Evolutionary conservation across 2,888 invertebrate species (phyloP), one percentile per base, ranked within the genome.

Genomic region (Enoplolaimus lenunculus): DNA sequence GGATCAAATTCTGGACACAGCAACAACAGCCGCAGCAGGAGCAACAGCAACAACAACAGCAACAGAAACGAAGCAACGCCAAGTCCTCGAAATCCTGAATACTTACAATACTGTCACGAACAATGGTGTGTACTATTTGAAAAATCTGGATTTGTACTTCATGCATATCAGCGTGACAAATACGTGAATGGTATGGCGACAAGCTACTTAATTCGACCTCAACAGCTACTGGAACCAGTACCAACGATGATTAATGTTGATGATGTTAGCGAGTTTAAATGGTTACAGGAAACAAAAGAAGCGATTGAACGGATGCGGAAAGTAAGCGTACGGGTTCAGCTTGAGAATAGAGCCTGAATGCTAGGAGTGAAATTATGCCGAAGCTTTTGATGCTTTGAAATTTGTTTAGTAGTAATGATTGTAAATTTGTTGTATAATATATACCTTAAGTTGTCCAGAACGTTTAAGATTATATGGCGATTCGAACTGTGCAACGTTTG

Each of bases 211-310:
- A 31, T 66, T 3, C 67, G 67, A 66, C 30, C 30, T n/a, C 30
- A 66, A n/a, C 62, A 3, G 7, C 7, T 13, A 45, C 45, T 7
- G 7, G 7, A 7, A 21, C 45, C 45, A 7, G 7, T 7, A 13
- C 70, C 68, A 29, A 29, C 86, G 77, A 91, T 87, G 82, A 81
- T 81, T 1, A 94, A 93, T 93, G 87, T 94, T 67, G 89, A 90
- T 67, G 82, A 84, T 13, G 83, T 94, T 2, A 29, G 34, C 16
- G 13, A 70, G 16, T 70, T 70, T 31, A 3, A 2, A 16, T 70
- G 71, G 71, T 33, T 70, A 35, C 57, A 68, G 28, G 68, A 67
- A 26, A 83, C 93, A 33, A 91, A 91, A 80, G 84, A 84, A 0
- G 87, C 88, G 66, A 74, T 78, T 57, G 93, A 93, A 81, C 85